Percentiles rank a stretch among this genome's conserved stretches.
Conservation (phyloP, 2,113 vertebrate genomes). For the Dicaeum eximium region DNA sequence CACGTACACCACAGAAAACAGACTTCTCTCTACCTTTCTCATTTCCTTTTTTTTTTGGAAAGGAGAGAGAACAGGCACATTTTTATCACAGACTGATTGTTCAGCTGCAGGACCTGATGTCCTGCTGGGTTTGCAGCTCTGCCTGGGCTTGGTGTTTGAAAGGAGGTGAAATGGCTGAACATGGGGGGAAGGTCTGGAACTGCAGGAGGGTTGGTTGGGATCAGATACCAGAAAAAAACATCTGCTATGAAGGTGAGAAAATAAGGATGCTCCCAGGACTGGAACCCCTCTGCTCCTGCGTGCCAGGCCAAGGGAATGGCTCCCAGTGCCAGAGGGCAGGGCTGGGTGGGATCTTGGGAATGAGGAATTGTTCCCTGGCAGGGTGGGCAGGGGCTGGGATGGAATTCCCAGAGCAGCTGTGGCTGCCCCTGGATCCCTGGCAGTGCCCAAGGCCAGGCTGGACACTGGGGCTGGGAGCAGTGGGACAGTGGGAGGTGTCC, state of each 20-base stretch:
- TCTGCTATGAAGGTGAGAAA: neutral
- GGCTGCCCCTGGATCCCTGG: neutral
- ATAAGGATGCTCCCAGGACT: neutral
- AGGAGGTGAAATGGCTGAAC: neutral
- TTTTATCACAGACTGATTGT: neutral
- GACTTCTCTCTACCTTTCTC: no score
- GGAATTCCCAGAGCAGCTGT: neutral
- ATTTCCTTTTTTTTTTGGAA: neutral
- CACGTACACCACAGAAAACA: accelerated
- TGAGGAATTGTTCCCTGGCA: neutral
- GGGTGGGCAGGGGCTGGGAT: neutral
- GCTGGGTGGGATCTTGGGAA: accelerated
- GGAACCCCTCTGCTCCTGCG: neutral
- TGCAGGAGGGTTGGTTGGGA: neutral
- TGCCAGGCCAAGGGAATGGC: neutral
- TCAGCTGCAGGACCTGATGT: neutral
- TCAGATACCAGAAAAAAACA: neutral
- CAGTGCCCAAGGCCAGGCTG: neutral
- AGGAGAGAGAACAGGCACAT: no score
- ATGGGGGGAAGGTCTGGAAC: neutral
- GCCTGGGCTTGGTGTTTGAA: neutral
- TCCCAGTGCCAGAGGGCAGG: neutral
- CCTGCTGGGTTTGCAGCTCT: neutral
- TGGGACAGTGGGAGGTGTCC: neutral
- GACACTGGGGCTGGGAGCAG: neutral